Percentiles rank a stretch among this genome's conserved stretches.
phyloP scores from a whole-genome alignment of 2,888 invertebrate genomes.

The Drosophila recens region DNA sequence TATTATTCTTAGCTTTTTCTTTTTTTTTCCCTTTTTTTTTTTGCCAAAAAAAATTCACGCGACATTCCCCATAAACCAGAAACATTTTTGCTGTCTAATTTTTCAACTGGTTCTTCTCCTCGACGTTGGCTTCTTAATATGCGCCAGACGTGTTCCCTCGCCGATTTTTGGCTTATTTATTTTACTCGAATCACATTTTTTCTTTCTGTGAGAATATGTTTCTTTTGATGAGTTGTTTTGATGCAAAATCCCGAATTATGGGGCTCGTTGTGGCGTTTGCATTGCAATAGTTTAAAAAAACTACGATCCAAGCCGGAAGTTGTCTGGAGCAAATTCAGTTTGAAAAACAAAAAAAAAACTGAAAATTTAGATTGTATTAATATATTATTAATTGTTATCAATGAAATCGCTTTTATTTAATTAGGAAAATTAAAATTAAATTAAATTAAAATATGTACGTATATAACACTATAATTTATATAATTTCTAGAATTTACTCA shows the following conservation, averaged over 20 bases:
- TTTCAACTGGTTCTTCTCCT: conserved; percentile 63
- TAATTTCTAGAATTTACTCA: too few species aligned
- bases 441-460: too few species aligned
- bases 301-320: conserved; percentile 7
- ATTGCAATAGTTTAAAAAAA: conserved; percentile 4
- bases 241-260: conserved; percentile 54
- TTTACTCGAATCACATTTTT: conserved; percentile 17
- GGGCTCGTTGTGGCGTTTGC: conserved; percentile 23
- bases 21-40: conserved; percentile 2
- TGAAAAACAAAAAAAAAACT: too few species aligned
- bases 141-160: conserved; percentile 53
- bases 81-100: conserved; percentile 60
- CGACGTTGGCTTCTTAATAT: conserved; percentile 57
- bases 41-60: conserved; percentile 60
- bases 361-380: too few species aligned
- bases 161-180: conserved; percentile 35
- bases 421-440: too few species aligned
- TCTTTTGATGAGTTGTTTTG: conserved; percentile 35
- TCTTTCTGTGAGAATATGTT: conserved; percentile 16
- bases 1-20: conserved; percentile 11
- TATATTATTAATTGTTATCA: too few species aligned
- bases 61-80: conserved; percentile 65
- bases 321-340: not conserved
- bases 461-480: too few species aligned
- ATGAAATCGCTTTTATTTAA: too few species aligned